Percentiles rank a stretch among this genome's conserved stretches.
Evolutionary conservation across 2,888 invertebrate genomes (phyloP).

Genomic region (Hermaeophaga mercurialis): DNA sequence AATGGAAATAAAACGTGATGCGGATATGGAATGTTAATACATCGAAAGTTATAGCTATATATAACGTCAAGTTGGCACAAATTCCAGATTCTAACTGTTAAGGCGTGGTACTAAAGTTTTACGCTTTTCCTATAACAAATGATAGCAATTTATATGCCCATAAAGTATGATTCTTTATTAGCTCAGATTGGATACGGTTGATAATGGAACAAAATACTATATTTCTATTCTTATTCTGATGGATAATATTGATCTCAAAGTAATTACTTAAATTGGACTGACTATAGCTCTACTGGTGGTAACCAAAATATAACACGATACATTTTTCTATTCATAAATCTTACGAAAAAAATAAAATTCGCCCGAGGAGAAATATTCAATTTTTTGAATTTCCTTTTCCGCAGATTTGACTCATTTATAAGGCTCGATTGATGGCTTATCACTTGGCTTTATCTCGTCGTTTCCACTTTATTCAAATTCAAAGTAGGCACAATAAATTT

Average conservation of each 20-base stretch:
- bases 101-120: constrained; percentile 16
- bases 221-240: not conserved
- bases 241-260: constrained; percentile 6
- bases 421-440: not conserved
- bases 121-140: constrained; percentile 17
- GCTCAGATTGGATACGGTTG: not conserved
- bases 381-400: no score
- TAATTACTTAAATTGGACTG: constrained; percentile 3
- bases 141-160: constrained; percentile 7
- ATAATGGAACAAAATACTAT: constrained; percentile 5
- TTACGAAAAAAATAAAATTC: no score
- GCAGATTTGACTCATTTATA: not conserved
- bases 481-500: constrained; percentile 5
- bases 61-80: constrained; percentile 9
- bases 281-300: not conserved
- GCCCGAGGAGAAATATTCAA: no score
- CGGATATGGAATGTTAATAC: no score
- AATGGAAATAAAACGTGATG: no score
- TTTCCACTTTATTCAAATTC: not conserved
- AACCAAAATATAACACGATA: no score
- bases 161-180: constrained; percentile 8
- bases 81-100: constrained; percentile 13
- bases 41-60: not conserved
- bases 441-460: not conserved
- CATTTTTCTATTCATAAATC: no score